Percentiles rank a stretch among this genome's conserved stretches.
Evolutionary conservation across 2,113 vertebrate species (phyloP).

Genomic region (pig (Sus scrofa)): DNA sequence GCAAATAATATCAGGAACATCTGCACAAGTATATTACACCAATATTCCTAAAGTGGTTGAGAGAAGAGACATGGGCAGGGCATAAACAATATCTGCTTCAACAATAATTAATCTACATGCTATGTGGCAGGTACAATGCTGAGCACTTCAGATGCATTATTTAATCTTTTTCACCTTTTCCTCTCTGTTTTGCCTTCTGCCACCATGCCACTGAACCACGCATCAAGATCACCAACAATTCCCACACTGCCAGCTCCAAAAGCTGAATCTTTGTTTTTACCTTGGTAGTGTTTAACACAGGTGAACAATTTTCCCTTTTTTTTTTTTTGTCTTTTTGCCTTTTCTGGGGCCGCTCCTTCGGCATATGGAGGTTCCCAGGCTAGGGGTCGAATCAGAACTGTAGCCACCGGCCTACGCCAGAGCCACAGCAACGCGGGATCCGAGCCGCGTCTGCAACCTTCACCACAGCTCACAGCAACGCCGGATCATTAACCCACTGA

Average conservation of each 20-base stretch:
- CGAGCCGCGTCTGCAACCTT: no score
- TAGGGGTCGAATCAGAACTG: no score
- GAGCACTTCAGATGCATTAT: not conserved
- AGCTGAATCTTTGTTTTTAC: not conserved
- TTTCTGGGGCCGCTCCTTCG: no score
- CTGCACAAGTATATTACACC: not conserved
- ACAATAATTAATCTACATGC: not conserved
- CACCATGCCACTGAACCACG: not conserved
- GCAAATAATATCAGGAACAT: constrained; percentile 36
- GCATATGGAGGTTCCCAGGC: no score
- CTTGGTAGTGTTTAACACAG: not conserved
- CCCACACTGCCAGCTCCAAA: not conserved
- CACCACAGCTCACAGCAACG: no score
- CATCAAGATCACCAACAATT: not conserved
- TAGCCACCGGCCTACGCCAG: no score
- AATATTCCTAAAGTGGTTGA: not conserved
- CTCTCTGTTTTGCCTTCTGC: not conserved
- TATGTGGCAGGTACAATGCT: not conserved
- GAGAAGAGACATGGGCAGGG: no score
- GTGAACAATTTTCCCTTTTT: no score
- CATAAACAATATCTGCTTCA: not conserved
- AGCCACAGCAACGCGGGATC: no score
- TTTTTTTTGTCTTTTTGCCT: no score
- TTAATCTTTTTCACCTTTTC: not conserved
- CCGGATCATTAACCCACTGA: no score